These are phyloP conservation scores for Brachionus rotundiformis DNA, from an alignment of 1,140 invertebrate species.

Conservation along the genomic window DNA sequence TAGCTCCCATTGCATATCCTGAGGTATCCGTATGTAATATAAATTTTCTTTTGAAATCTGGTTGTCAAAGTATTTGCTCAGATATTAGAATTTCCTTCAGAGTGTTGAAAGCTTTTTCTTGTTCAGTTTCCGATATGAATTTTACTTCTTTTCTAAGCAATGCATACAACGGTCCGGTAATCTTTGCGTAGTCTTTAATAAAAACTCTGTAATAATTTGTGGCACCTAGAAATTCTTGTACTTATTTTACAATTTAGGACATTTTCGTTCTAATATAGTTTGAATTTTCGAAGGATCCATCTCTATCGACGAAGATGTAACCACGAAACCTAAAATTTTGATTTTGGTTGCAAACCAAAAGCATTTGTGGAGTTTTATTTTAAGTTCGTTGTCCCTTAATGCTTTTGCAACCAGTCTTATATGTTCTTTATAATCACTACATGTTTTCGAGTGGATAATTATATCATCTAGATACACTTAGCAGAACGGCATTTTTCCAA, in stretches of 20 bases:
- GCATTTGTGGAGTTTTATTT: too few species aligned
- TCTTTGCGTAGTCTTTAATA: slow-evolving; percentile 52
- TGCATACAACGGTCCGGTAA: slow-evolving; percentile 54
- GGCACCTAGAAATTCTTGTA: background rate
- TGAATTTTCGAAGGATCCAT: background rate
- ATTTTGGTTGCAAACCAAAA: too few species aligned
- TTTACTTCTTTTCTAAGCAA: slow-evolving; percentile 58
- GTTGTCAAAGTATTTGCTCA: background rate
- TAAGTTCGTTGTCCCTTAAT: too few species aligned
- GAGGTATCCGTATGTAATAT: slow-evolving; percentile 17
- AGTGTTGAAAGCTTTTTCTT: slow-evolving; percentile 14
- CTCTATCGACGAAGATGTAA: too few species aligned
- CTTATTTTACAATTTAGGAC: background rate
- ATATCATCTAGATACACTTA: too few species aligned
- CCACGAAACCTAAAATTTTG: too few species aligned
- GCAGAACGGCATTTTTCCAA: too few species aligned
- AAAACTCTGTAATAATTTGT: slow-evolving; percentile 56
- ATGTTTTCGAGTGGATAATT: too few species aligned
- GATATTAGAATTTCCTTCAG: background rate
- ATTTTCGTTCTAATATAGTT: background rate
- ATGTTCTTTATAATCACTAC: too few species aligned
- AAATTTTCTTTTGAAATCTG: background rate
- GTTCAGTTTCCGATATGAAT: background rate
- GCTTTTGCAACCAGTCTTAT: too few species aligned
- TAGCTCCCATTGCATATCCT: slow-evolving; percentile 13